phyloP scores from a whole-genome alignment of 2,888 invertebrate genomes.

The Chydorus sphaericus region DNA sequence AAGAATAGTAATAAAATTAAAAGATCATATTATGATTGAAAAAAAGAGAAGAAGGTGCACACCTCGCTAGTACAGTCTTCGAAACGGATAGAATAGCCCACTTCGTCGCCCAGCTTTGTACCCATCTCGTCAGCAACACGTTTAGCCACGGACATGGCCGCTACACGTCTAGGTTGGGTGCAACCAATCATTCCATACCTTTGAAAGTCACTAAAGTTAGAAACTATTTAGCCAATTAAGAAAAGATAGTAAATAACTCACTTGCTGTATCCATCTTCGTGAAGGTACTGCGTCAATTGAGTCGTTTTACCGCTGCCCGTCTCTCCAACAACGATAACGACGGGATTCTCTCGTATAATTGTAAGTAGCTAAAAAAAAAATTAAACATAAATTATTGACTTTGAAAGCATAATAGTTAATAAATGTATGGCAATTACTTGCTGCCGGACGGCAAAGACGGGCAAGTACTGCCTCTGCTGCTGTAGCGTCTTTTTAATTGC shows the following conservation, averaged over 20 bases:
- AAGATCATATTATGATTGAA: neutral
- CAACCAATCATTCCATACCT: conserved; percentile 89
- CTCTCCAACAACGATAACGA: conserved; percentile 88
- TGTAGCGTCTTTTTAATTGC: conserved; percentile 66
- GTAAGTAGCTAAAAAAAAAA: conserved; percentile 46
- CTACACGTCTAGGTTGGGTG: conserved; percentile 92
- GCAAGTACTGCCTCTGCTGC: conserved; percentile 81
- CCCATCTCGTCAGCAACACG: conserved; percentile 97
- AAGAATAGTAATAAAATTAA: conserved; percentile 4
- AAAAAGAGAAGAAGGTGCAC: conserved; percentile 16
- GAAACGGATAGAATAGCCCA: conserved; percentile 98
- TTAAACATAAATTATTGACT: conserved; percentile 9
- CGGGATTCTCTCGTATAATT: conserved; percentile 80
- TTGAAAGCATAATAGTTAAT: neutral
- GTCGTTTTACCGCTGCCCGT: conserved; percentile 97
- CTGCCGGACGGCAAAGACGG: conserved; percentile 89
- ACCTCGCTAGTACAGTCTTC: conserved; percentile 94
- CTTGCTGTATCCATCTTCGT: conserved; percentile 65
- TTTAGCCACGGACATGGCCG: conserved; percentile 99
- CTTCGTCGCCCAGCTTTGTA: conserved; percentile 72
- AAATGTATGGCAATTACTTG: conserved; percentile 36
- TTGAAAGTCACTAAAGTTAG: neutral
- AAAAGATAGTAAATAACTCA: neutral
- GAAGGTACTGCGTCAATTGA: conserved; percentile 89
- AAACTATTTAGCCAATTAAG: neutral